Base-by-base conservation (phyloP, 1,140 invertebrate genomes). In the Pygmarrhopalites habei region DNA sequence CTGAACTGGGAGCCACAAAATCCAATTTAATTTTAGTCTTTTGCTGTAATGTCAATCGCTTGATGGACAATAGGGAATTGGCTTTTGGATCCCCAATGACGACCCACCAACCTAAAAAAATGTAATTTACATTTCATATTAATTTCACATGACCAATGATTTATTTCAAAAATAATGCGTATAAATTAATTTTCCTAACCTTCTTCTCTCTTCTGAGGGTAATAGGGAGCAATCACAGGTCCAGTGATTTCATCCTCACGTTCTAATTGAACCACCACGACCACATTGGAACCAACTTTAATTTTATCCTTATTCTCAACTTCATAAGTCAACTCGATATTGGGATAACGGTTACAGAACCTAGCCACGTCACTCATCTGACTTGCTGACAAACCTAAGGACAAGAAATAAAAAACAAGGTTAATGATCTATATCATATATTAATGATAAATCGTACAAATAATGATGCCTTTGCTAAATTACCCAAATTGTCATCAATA, bases 311-410 rank as follows among this genome's bases (percentile, higher is more conserved):
- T 90, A 49, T 91, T 86, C 47, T 85, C 77, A 2, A 98, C 87
- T 76, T 98, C 92, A 70, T 95, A 97, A 1, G 85, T 87, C 66
- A 99, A 82, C 73, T 99, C 96, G 70, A 99, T 98, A 76, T 98
- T 98, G 0, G 97, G 97, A 78, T 99, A 99, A 26, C 93, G 81
- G 79, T 99, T 99, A 74, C 95, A 99, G 80, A 99, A 99, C 49
- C 90, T 81, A 0, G 95, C 96, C 0, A 99, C 95, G 76, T 99
- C 95, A 0, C 90, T 88, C 87, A 98, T 95, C 78, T 99, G 88
- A 79, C 71, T 47, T 95, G 87, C n/a, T n/a, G 39, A 41, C 39
- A 41, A 12, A 41, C n/a, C 39, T n/a, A n/a, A n/a, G n/a, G n/a
- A n/a, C n/a, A n/a, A n/a, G n/a, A n/a, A n/a, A n/a, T n/a, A n/a